These are phyloP conservation scores for Choloepus hoffmanni DNA, from an alignment of 2,113 vertebrate species.

Conservation along the genomic window DNA sequence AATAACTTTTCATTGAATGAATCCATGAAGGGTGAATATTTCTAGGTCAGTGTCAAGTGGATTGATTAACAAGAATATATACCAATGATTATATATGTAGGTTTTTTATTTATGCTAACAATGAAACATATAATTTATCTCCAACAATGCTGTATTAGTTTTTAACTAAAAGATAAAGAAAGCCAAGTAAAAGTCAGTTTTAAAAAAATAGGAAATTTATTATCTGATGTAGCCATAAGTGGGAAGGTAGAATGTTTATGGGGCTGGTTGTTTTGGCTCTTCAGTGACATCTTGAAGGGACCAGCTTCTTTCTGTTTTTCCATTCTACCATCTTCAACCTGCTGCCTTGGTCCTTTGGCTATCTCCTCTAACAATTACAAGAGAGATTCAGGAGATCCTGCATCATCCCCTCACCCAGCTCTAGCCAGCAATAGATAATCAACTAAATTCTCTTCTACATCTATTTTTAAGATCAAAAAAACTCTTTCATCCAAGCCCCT, in stretches of 20 bases:
- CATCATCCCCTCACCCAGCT: neutral
- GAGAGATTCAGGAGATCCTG: neutral
- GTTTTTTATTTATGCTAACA: conserved; percentile 36
- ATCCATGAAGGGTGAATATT: neutral
- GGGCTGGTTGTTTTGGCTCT: neutral
- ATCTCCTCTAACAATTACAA: neutral
- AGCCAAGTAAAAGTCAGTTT: neutral
- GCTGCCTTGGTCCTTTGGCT: neutral
- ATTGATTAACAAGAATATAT: neutral
- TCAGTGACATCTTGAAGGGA: neutral
- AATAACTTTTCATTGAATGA: conserved; percentile 25
- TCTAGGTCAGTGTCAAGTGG: neutral
- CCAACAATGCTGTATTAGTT: neutral
- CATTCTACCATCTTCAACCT: neutral
- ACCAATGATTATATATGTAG: neutral
- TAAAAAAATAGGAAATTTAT: neutral
- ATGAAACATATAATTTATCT: neutral
- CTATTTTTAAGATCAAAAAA: conserved; percentile 27
- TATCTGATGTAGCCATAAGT: neutral
- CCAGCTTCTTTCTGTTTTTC: neutral
- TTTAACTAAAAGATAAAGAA: conserved; percentile 29
- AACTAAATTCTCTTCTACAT: neutral
- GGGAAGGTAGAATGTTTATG: neutral
- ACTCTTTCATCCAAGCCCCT: neutral
- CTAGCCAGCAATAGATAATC: neutral